phyloP scores from a whole-genome alignment of 2,797 vertebrate species.

The Cyprinella venusta region DNA sequence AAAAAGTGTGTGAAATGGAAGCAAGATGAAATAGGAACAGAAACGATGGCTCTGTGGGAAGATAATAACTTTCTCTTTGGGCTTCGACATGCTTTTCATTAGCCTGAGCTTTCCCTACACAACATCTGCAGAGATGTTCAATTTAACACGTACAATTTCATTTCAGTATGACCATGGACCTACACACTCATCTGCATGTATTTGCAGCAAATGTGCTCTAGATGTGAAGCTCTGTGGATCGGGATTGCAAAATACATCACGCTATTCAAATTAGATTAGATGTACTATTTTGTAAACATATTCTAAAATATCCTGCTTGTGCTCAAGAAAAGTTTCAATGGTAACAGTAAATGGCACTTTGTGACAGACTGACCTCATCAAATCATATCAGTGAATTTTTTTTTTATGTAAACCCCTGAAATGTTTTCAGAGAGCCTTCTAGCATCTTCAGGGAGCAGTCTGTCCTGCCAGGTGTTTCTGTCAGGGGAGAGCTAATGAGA shows the following conservation, averaged over 20 bases:
- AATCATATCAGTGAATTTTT: background rate
- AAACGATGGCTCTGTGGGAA: slow-evolving; percentile 23
- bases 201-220: slow-evolving; percentile 5
- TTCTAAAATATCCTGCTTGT: slow-evolving; percentile 1
- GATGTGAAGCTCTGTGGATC: background rate
- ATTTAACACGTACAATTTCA: slow-evolving; percentile 17
- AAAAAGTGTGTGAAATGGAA: slow-evolving; percentile 26
- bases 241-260: background rate
- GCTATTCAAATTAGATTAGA: background rate
- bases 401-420: slow-evolving; percentile 3
- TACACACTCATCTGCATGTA: slow-evolving; percentile 12
- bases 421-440: slow-evolving; percentile 21
- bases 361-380: slow-evolving; percentile 3
- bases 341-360: slow-evolving; percentile 7
- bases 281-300: background rate
- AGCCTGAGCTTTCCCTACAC: slow-evolving; percentile 20
- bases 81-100: slow-evolving; percentile 42
- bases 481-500: slow-evolving; percentile 50
- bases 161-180: slow-evolving; percentile 25
- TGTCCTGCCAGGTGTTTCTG: slow-evolving; percentile 44
- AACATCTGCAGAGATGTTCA: slow-evolving; percentile 25
- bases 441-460: slow-evolving; percentile 16
- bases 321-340: slow-evolving; percentile 18
- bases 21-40: slow-evolving; percentile 14
- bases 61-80: slow-evolving; percentile 43